Percentiles rank a stretch among this genome's conserved stretches.
phyloP scores from a whole-genome alignment of 2,888 invertebrate genomes.

The Mimumesa dahlbomi region DNA sequence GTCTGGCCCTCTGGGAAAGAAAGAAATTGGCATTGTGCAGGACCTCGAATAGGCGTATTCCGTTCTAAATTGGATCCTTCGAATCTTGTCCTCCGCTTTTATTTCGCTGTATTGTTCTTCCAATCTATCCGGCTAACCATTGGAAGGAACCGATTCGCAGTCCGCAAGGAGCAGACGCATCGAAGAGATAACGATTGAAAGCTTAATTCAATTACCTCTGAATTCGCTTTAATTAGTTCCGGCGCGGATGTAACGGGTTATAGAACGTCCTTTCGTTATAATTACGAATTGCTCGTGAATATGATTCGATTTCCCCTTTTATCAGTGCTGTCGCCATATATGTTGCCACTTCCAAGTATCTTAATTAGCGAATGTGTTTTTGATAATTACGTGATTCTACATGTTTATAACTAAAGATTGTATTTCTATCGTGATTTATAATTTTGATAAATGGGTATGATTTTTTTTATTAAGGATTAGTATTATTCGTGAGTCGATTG shows the following conservation, averaged over 20 bases:
- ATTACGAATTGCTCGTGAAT: conserved; percentile 9
- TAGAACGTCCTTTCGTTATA: conserved; percentile 19
- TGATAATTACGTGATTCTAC: background rate
- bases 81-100: conserved; percentile 46
- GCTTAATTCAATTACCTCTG: conserved; percentile 55
- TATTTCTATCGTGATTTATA: too few relatives aligned
- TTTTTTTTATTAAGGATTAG: too few relatives aligned
- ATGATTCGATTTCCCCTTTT: conserved; percentile 3
- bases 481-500: background rate
- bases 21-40: conserved; percentile 56
- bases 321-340: too few relatives aligned
- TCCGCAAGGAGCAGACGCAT: conserved; percentile 27
- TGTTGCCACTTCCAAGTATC: too few relatives aligned
- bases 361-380: too few relatives aligned
- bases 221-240: conserved; percentile 47
- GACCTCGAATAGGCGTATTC: conserved; percentile 51
- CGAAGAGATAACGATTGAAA: conserved; percentile 45
- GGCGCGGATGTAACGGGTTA: conserved; percentile 30
- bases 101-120: conserved; percentile 51
- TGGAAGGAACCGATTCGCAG: conserved; percentile 41
- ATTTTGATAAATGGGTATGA: too few relatives aligned
- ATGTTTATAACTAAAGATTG: too few relatives aligned
- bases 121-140: conserved; percentile 45
- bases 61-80: conserved; percentile 56
- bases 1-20: conserved; percentile 40